phyloP scores from a whole-genome alignment of 2,888 invertebrate genomes.

The Arrhopalites spinosus region DNA sequence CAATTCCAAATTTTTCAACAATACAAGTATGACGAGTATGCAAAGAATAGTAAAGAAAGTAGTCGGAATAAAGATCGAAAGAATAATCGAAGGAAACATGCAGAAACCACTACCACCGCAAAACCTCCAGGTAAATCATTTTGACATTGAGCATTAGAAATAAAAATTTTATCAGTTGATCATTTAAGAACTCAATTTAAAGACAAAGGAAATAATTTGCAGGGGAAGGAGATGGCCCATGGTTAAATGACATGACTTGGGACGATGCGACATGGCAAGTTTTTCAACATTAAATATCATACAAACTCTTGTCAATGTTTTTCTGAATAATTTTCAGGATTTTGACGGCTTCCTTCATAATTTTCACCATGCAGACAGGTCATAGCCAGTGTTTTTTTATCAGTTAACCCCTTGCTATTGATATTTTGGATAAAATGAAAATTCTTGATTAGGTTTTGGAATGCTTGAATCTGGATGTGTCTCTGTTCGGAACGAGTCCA shows the following conservation, averaged over 20 bases:
- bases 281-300: too few species aligned
- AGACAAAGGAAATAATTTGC: background rate
- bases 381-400: background rate
- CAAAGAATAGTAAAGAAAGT: too few species aligned
- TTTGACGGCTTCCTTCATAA: constrained; percentile 58
- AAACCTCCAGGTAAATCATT: background rate
- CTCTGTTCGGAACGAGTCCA: constrained; percentile 60
- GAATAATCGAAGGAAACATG: too few species aligned
- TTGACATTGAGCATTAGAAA: background rate
- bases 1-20: too few species aligned
- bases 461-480: constrained; percentile 61
- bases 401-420: too few species aligned
- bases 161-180: background rate
- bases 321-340: constrained; percentile 28
- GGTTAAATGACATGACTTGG: constrained; percentile 50
- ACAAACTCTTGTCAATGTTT: too few species aligned
- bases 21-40: too few species aligned
- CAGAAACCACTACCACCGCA: background rate
- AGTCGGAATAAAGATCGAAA: background rate
- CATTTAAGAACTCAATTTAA: background rate
- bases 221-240: constrained; percentile 34
- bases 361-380: constrained; percentile 60
- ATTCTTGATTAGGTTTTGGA: constrained; percentile 60
- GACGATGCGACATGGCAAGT: constrained; percentile 49
- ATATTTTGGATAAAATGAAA: background rate